A percentile compares a stretch with the other conserved stretches of the same genome.
These are phyloP conservation scores for Eurosta solidaginis DNA, from an alignment of 1,140 invertebrate species.

Conservation along the genomic window DNA sequence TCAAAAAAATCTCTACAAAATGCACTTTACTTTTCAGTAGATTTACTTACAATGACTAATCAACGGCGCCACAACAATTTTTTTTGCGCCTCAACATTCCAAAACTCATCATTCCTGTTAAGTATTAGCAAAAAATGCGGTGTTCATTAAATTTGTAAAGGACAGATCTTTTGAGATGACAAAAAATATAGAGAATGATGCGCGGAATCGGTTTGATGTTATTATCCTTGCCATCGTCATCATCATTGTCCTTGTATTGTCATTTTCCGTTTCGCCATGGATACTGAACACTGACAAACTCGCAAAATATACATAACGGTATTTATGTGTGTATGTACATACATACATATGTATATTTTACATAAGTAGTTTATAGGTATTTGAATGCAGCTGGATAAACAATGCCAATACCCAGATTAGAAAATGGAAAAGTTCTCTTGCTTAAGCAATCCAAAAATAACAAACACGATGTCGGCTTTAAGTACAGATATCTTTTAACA, in stretches of 20 bases:
- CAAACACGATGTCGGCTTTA: neutral
- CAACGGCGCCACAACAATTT: too few species aligned
- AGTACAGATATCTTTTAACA: neutral
- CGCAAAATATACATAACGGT: neutral
- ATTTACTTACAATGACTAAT: too few species aligned
- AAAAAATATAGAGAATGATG: neutral
- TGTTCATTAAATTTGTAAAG: neutral
- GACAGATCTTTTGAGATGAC: neutral
- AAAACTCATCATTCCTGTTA: too few species aligned
- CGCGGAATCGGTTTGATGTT: neutral
- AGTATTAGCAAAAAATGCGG: too few species aligned
- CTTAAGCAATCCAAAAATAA: neutral
- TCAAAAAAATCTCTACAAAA: too few species aligned
- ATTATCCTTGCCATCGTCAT: neutral
- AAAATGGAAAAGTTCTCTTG: neutral
- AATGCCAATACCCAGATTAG: constrained; percentile 3
- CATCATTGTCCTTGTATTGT: too few species aligned
- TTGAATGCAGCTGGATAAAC: constrained; percentile 31
- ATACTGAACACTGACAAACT: neutral
- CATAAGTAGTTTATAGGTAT: neutral
- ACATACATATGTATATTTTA: neutral
- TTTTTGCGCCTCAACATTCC: too few species aligned
- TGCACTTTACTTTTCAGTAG: too few species aligned
- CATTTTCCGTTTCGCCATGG: neutral
- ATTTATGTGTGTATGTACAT: neutral